Percentiles rank a stretch among this genome's conserved stretches.
These are phyloP conservation scores for Hemistola chrysoprasaria DNA, from an alignment of 2,888 invertebrate species.

Conservation along the genomic window DNA sequence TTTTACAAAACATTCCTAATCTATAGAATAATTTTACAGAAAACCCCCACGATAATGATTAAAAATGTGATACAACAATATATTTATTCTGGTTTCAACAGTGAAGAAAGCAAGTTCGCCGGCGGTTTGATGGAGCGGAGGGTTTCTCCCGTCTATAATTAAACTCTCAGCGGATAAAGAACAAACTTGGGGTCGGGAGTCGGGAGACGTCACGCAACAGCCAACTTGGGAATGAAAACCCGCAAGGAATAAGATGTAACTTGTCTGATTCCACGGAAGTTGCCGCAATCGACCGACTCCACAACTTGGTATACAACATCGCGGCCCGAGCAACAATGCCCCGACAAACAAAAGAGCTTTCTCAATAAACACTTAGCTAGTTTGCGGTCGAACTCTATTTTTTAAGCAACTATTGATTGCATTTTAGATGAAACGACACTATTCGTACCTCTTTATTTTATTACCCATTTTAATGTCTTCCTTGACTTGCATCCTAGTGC, in stretches of 20 bases:
- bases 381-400: slow-evolving; percentile 9
- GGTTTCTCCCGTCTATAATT: slow-evolving; percentile 50
- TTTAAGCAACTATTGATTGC: neutral
- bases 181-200: slow-evolving; percentile 62
- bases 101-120: slow-evolving; percentile 23
- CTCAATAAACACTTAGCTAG: slow-evolving; percentile 46
- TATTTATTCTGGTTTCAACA: slow-evolving; percentile 15
- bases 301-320: slow-evolving; percentile 61
- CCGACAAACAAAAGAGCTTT: slow-evolving; percentile 61
- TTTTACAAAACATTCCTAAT: too few relatives aligned
- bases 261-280: slow-evolving; percentile 68
- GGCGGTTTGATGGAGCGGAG: slow-evolving; percentile 26
- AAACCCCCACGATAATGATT: too few relatives aligned
- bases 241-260: slow-evolving; percentile 67
- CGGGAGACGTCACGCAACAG: slow-evolving; percentile 65
- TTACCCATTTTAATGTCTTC: slow-evolving; percentile 15
- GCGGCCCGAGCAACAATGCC: slow-evolving; percentile 64
- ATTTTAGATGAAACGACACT: slow-evolving; percentile 5
- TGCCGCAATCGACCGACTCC: slow-evolving; percentile 61
- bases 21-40: too few relatives aligned
- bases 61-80: too few relatives aligned
- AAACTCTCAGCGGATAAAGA: slow-evolving; percentile 61
- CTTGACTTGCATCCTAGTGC: slow-evolving; percentile 37
- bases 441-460: slow-evolving; percentile 6
- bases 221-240: slow-evolving; percentile 65